Base-by-base conservation (phyloP, 2,797 vertebrate genomes). In the Neoniphon sammara region DNA sequence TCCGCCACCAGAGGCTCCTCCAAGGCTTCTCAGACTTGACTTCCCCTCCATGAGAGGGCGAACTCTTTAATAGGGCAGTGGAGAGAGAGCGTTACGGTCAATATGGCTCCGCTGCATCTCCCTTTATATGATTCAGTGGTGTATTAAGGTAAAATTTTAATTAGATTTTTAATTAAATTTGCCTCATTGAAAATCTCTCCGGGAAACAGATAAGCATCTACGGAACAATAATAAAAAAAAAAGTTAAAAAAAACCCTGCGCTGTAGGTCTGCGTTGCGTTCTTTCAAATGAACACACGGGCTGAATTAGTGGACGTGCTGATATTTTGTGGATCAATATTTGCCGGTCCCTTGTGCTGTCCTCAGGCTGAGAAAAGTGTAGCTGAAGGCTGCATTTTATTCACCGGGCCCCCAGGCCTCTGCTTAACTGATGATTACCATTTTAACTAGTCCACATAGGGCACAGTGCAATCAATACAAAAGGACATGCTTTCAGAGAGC, bases 121-220 rank as follows among this genome's bases (percentile, higher is more conserved):
- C 55, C 60, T 85, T 80, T 63, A 77, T 61, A 70, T 59, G 62
- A 58, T 70, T 69, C 58, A 66, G 70, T 4, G 5, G 27, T 39
- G 62, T 66, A 75, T 67, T 72, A 57, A 63, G 21, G 58, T 17
- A 20, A 56, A 70, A 63, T 77, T 81, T 74, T 79, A 78, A 89
- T 88, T 60, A 60, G 70, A 73, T 85, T 84, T 89, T 82, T 85
- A 80, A 85, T 85, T 81, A 88, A 77, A 86, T 80, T 77, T 61
- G 46, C 75, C 62, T 76, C 65, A 54, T 63, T 85, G 70, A 86
- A 73, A 72, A 73, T 64, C 66, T 84, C 54, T 57, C 50, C 6
- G 34, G 78, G 55, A 78, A 67, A 77, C 7, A 59, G 52, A 70
- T 68, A 67, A 77, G 64, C 56, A 54, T 69, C 65, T 18, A 18